Conservation (phyloP, 2,888 invertebrate genomes). For the Auanema sp. region DNA sequence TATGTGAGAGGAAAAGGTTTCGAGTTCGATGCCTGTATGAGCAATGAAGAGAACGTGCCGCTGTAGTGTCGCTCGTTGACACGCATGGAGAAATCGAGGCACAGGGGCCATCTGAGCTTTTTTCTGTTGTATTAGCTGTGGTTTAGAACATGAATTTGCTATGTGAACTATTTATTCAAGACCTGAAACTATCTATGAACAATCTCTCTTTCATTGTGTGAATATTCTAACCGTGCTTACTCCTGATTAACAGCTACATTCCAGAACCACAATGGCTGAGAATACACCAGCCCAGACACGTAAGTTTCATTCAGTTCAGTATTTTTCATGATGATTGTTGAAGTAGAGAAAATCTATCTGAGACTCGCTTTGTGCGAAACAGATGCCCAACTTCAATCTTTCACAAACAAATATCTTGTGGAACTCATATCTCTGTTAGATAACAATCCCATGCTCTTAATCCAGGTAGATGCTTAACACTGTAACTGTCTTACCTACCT, state of each 20-base stretch:
- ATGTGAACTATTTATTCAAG: no score
- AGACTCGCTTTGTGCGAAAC: conserved; percentile 30
- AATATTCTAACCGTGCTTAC: no score
- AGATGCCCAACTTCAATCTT: conserved; percentile 33
- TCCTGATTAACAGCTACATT: no score
- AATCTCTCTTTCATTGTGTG: no score
- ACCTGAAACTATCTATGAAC: no score
- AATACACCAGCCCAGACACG: neutral
- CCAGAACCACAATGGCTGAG: no score
- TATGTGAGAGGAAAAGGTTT: neutral
- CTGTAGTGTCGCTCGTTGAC: conserved; percentile 14
- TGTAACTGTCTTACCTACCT: neutral
- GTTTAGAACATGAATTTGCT: neutral
- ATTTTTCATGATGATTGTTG: neutral
- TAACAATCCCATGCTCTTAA: conserved; percentile 60
- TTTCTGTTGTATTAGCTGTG: conserved; percentile 2
- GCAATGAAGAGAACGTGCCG: conserved; percentile 18
- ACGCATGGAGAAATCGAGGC: conserved; percentile 18
- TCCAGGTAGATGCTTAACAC: conserved; percentile 1
- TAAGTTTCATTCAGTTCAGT: neutral
- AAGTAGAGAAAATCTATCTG: conserved; percentile 42
- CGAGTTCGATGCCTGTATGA: no score
- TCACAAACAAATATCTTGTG: conserved; percentile 32
- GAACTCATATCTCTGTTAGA: conserved; percentile 28
- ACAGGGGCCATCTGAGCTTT: conserved; percentile 22